These are phyloP conservation scores for Eupithecia tripunctaria DNA, from an alignment of 2,888 invertebrate genomes.

Conservation along the genomic window DNA sequence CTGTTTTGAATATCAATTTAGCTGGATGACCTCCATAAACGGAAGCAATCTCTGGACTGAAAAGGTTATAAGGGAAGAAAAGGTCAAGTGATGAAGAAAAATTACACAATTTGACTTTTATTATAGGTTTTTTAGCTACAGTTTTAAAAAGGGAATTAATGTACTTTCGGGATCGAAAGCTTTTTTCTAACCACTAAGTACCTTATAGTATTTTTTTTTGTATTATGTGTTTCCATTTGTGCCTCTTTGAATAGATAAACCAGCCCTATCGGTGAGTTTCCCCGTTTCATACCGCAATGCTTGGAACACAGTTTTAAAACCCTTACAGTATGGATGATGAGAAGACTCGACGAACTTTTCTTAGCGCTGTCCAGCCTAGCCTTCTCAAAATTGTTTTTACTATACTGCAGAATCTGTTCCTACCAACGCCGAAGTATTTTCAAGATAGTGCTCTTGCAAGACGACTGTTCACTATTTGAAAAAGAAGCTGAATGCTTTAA, in stretches of 20 bases:
- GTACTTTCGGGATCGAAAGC: not conserved
- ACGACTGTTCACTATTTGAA: too few relatives aligned
- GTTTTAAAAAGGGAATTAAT: not conserved
- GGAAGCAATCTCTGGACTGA: conserved; percentile 12
- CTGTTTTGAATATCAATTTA: conserved; percentile 27
- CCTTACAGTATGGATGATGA: not conserved
- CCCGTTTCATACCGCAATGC: not conserved
- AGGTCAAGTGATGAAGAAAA: conserved; percentile 1
- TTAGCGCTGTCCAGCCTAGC: too few relatives aligned
- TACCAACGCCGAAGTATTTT: not conserved
- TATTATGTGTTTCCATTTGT: not conserved
- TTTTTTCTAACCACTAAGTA: not conserved
- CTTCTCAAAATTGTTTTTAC: not conserved
- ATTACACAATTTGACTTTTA: not conserved
- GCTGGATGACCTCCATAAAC: conserved; percentile 23
- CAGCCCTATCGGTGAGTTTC: not conserved
- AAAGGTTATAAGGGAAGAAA: conserved; percentile 1
- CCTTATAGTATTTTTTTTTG: not conserved
- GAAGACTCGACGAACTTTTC: not conserved
- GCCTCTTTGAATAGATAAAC: not conserved
- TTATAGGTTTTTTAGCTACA: not conserved
- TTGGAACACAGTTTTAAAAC: not conserved
- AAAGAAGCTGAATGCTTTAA: too few relatives aligned
- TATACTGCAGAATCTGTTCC: not conserved
- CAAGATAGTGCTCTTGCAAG: not conserved